These are phyloP conservation scores for Heteromormyrus szaboi DNA, from an alignment of 2,797 vertebrate genomes.

Conservation along the genomic window DNA sequence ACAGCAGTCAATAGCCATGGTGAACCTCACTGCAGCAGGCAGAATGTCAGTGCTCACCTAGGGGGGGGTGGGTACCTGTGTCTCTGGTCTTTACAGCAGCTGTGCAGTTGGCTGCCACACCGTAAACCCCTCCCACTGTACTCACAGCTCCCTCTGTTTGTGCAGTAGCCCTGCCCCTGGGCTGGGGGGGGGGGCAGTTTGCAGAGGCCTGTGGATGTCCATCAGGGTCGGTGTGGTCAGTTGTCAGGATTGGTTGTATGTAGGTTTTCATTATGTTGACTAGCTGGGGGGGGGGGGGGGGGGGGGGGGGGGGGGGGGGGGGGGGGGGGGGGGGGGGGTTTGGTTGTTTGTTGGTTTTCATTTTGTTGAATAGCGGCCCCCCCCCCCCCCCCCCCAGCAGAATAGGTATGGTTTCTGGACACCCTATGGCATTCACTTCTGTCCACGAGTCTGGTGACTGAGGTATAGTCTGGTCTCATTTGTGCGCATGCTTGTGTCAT, in stretches of 20 bases:
- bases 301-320: too few relatives aligned
- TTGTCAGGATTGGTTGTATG: neutral
- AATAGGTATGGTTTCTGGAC: neutral
- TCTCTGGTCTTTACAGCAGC: neutral
- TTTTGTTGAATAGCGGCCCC: too few relatives aligned
- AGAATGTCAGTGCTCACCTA: neutral
- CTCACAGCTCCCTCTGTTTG: neutral
- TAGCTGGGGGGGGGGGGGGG: too few relatives aligned
- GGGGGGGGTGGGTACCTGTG: neutral
- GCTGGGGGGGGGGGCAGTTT: neutral
- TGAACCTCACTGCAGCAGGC: neutral
- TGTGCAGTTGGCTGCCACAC: neutral
- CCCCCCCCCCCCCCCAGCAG: neutral
- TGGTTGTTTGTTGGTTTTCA: too few relatives aligned
- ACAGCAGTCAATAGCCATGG: slow-evolving; percentile 10
- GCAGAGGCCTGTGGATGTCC: neutral
- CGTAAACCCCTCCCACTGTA: neutral
- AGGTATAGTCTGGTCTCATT: neutral
- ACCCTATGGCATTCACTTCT: neutral
- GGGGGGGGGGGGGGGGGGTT: too few relatives aligned
- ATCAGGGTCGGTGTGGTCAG: neutral
- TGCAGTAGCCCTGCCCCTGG: neutral
- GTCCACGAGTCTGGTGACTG: neutral
- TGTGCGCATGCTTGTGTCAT: neutral
- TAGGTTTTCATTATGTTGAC: neutral